Evolutionary conservation across 2,888 invertebrate species (phyloP).

Genomic region (Endotricha flammealis): DNA sequence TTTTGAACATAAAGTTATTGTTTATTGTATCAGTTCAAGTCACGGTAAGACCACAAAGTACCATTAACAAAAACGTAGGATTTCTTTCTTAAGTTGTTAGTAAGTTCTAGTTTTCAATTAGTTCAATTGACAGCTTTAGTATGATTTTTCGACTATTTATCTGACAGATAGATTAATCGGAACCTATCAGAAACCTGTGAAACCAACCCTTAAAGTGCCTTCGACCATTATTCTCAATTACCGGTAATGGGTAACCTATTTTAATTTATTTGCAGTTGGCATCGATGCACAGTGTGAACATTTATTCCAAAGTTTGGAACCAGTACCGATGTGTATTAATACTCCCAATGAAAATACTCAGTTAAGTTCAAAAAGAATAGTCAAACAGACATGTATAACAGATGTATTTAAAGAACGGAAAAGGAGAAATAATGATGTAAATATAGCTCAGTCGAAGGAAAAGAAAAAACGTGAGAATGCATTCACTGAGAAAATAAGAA

Average conservation of each 20-base stretch:
- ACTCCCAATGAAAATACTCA: constrained; percentile 1
- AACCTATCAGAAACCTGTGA: too few species aligned
- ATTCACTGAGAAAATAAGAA: constrained; percentile 45
- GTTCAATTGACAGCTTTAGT: too few species aligned
- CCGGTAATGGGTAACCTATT: too few species aligned
- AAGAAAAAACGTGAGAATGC: constrained; percentile 54
- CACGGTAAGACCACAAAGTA: too few species aligned
- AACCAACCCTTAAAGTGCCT: too few species aligned
- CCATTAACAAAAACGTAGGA: too few species aligned
- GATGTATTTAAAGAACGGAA: constrained; percentile 49
- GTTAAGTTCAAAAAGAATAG: constrained; percentile 7
- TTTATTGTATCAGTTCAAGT: constrained; percentile 78
- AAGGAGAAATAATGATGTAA: constrained; percentile 36
- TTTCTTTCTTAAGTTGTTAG: too few species aligned
- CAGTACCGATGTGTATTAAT: constrained; percentile 7
- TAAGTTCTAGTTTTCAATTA: too few species aligned
- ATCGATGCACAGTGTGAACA: constrained; percentile 65
- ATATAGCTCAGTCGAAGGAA: constrained; percentile 43
- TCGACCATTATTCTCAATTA: too few species aligned
- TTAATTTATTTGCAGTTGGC: constrained; percentile 61
- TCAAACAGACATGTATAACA: constrained; percentile 37
- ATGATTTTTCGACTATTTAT: too few species aligned
- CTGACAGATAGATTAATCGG: too few species aligned
- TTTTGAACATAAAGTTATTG: constrained; percentile 63
- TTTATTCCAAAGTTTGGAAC: constrained; percentile 40